Conservation (phyloP, 2,113 vertebrate species). For the Cyanoliseus patagonus region DNA sequence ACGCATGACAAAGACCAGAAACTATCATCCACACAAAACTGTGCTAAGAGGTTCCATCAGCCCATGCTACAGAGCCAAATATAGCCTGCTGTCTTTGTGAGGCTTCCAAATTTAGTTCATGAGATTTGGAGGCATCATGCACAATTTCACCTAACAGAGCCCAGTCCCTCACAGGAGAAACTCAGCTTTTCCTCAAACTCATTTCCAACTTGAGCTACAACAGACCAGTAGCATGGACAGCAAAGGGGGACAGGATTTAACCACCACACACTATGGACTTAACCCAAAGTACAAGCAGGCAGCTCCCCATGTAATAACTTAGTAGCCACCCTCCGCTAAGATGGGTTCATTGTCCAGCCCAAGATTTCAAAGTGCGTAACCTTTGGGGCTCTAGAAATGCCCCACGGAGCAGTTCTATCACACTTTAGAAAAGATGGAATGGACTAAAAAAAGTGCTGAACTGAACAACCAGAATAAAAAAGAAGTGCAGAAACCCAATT, state of each 20-base stretch:
- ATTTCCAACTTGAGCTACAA: background rate
- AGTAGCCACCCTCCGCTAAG: background rate
- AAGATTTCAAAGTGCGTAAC: background rate
- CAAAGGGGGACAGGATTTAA: background rate
- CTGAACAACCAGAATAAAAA: background rate
- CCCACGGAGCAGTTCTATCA: background rate
- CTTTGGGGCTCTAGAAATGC: background rate
- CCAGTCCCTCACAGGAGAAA: background rate
- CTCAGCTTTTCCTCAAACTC: background rate
- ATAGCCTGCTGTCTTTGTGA: background rate
- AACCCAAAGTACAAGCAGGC: background rate
- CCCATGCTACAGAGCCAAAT: background rate
- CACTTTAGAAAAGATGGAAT: background rate
- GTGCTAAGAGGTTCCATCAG: background rate
- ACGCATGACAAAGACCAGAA: background rate
- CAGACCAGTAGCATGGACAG: background rate
- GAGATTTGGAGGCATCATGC: background rate
- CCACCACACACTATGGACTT: background rate
- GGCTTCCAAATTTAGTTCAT: background rate
- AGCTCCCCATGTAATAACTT: background rate
- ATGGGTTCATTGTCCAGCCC: background rate
- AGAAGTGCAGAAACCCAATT: constrained; percentile 31
- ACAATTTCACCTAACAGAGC: background rate
- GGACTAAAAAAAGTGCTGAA: background rate
- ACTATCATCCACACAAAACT: background rate